These are phyloP conservation scores for Bibio marci DNA, from an alignment of 2,888 invertebrate species.

Conservation along the genomic window DNA sequence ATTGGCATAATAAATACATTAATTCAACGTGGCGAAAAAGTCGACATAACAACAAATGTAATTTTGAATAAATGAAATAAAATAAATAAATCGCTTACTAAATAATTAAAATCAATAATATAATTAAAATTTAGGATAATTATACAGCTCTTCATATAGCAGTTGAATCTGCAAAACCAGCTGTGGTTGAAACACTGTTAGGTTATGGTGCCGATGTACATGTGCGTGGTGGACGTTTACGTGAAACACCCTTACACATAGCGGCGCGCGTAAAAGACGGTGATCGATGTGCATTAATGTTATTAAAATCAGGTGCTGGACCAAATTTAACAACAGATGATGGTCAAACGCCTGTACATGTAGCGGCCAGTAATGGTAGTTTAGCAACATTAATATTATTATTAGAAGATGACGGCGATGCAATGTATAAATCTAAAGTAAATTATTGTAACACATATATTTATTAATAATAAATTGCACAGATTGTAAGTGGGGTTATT, in stretches of 20 bases:
- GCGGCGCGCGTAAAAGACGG: constrained; percentile 88
- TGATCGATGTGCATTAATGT: constrained; percentile 88
- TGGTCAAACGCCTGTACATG: constrained; percentile 93
- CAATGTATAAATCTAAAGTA: constrained; percentile 80
- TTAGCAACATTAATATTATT: constrained; percentile 69
- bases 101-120: not conserved
- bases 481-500: no score
- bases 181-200: constrained; percentile 85
- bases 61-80: constrained; percentile 20
- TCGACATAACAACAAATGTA: constrained; percentile 89
- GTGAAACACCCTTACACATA: constrained; percentile 93
- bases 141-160: constrained; percentile 97
- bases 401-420: constrained; percentile 88
- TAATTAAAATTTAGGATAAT: constrained; percentile 51
- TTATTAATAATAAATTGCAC: not conserved
- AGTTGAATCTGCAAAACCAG: constrained; percentile 84
- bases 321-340: constrained; percentile 91
- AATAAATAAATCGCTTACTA: not conserved
- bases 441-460: constrained; percentile 1
- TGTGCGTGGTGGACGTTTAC: constrained; percentile 71
- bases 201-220: constrained; percentile 97
- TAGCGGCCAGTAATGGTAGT: constrained; percentile 86
- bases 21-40: constrained; percentile 89
- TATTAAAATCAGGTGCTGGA: constrained; percentile 93
- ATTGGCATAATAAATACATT: constrained; percentile 93